Evolutionary conservation across 2,888 invertebrate species (phyloP).

Genomic region (Ramazzottius varieornatus): DNA sequence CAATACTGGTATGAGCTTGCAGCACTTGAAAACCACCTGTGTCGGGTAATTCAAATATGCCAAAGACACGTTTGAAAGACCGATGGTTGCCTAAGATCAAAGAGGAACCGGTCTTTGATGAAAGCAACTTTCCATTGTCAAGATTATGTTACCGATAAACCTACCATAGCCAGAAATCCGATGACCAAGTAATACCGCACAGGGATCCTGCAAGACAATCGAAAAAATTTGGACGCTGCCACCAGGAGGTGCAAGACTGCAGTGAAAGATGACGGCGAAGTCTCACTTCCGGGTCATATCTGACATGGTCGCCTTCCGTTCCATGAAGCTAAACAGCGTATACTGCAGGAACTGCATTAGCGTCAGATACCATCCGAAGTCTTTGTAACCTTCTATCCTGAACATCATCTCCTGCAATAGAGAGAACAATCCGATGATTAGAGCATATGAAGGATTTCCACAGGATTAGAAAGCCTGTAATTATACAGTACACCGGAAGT

Average conservation of each 20-base stretch:
- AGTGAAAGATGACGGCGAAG: background rate
- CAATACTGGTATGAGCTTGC: constrained; percentile 81
- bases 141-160: too few species aligned
- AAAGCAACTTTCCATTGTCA: too few species aligned
- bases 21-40: constrained; percentile 39
- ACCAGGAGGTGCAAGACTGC: background rate
- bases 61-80: constrained; percentile 70
- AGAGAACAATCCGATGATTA: constrained; percentile 5
- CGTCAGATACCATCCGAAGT: constrained; percentile 72
- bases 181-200: constrained; percentile 4
- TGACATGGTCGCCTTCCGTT: constrained; percentile 34
- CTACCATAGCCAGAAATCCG: background rate
- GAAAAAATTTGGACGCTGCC: background rate
- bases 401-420: constrained; percentile 52
- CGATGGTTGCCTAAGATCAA: constrained; percentile 90
- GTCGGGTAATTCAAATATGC: constrained; percentile 88
- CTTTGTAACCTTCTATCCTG: constrained; percentile 57
- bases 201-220: background rate
- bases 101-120: too few species aligned
- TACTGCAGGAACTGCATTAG: constrained; percentile 69
- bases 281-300: constrained; percentile 29
- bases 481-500: too few species aligned
- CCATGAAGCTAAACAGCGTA: constrained; percentile 46
- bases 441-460: too few species aligned
- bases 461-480: too few species aligned